Evolutionary conservation across 2,113 vertebrate species (phyloP).

Genomic region (Hippocampus barbouri): DNA sequence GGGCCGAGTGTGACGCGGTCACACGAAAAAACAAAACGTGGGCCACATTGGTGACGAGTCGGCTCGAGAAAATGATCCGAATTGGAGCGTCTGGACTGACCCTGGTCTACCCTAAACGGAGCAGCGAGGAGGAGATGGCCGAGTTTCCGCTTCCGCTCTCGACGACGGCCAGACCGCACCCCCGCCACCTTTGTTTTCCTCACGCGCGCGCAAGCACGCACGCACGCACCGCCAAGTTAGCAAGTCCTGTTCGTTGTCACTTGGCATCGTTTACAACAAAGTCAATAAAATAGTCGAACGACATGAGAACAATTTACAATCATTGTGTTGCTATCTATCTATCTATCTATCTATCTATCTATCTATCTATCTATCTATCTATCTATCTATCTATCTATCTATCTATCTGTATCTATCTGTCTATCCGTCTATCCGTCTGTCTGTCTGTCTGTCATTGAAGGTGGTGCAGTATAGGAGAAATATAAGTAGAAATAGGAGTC

Average conservation of each 20-base stretch:
- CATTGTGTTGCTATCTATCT: not conserved
- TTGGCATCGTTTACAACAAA: not conserved
- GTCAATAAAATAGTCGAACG: not conserved
- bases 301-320: not conserved
- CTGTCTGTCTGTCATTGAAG: not conserved
- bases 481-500: not conserved
- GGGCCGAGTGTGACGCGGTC: slow-evolving; percentile 4
- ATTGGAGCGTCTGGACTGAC: slow-evolving; percentile 67
- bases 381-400: not conserved
- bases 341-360: not conserved
- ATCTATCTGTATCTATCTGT: not conserved
- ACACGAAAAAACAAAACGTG: slow-evolving; percentile 13
- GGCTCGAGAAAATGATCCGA: slow-evolving; percentile 35
- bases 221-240: not conserved
- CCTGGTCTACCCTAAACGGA: slow-evolving; percentile 67
- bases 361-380: not conserved
- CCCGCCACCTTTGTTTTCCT: slow-evolving; percentile 60
- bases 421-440: not conserved
- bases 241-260: not conserved
- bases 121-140: slow-evolving; percentile 79
- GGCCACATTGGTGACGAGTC: slow-evolving; percentile 8
- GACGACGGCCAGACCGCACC: slow-evolving; percentile 65
- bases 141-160: slow-evolving; percentile 77
- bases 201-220: not conserved
- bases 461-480: too few species aligned